Base-by-base conservation (phyloP, 2,797 vertebrate species). In the Malacoctenus gilli region DNA sequence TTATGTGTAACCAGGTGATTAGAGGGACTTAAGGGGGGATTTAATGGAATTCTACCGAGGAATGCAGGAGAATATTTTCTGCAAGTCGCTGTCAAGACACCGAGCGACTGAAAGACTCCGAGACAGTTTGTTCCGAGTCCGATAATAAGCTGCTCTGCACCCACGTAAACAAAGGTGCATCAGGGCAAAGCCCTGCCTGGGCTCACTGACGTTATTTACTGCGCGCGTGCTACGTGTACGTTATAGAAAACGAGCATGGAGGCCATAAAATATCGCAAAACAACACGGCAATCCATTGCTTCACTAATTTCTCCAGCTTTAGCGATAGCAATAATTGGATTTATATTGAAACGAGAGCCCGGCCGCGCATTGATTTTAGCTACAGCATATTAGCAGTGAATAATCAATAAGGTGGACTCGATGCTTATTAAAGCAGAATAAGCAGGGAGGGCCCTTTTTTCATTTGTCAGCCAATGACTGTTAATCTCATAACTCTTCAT, bases 1-100 rank as follows among this genome's bases (percentile, higher is more conserved):
- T 79, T 88, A 90, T 91, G 89, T 70, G 83, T 80, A 87, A 87
- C 87, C 85, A 89, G 86, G 86, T 88, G 91, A 93, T 93, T 94
- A 92, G 77, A 77, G 80, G 74, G 90, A 85, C 86, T 91, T 89
- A 90, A 75, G 78, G 80, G 82, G 90, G 90, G 91, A 92, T 91
- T 85, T 89, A 36, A 82, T 43, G 38, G 48, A 80, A 87, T 86
- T 88, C 77, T 83, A 44, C 69, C 28, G 75, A 85, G 81, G 79
- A 87, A 84, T 80, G 66, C 32, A 28, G 43, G 58, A 51, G 72
- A 63, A 77, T 72, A 62, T 77, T 80, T 84, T 42, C 35, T 57
- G 42, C 13, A 32, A 56, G 39, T 49, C 30, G 15, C 47, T 39
- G 61, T 75, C 46, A 68, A 28, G 68, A 38, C 25, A 23, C 50